Percentiles rank a stretch among this genome's conserved stretches.
phyloP scores from a whole-genome alignment of 2,797 vertebrate genomes.

The Peromyscus melanophrys region DNA sequence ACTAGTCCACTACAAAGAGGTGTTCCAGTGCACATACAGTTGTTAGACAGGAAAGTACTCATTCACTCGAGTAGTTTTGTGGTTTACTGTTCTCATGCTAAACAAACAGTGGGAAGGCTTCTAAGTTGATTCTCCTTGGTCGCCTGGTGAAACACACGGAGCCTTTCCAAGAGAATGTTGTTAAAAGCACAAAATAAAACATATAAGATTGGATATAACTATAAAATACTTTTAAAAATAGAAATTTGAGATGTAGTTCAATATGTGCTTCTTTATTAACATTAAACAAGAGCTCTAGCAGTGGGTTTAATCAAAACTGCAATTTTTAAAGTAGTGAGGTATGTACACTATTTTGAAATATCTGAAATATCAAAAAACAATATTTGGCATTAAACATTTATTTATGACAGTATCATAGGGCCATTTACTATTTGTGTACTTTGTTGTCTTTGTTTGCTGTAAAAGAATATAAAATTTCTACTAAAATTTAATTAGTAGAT shows the following conservation, averaged over 20 bases:
- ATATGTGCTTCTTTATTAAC: background rate
- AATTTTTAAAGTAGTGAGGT: constrained; percentile 8
- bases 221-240: constrained; percentile 9
- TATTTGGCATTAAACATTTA: background rate
- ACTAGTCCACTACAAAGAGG: background rate
- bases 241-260: background rate
- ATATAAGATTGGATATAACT: background rate
- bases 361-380: background rate
- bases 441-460: background rate
- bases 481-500: background rate
- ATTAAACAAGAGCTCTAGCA: background rate
- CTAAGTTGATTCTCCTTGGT: background rate
- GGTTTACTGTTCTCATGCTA: background rate
- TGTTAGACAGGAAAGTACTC: background rate
- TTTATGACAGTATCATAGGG: background rate
- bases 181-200: constrained; percentile 33
- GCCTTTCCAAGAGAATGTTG: background rate
- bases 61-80: background rate
- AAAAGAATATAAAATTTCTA: constrained; percentile 21
- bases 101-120: background rate
- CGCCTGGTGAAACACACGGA: background rate
- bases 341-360: background rate
- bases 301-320: background rate
- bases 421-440: background rate
- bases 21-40: background rate